Conservation (phyloP, 1,140 invertebrate species). For the Aporrectodea caliginosa region DNA sequence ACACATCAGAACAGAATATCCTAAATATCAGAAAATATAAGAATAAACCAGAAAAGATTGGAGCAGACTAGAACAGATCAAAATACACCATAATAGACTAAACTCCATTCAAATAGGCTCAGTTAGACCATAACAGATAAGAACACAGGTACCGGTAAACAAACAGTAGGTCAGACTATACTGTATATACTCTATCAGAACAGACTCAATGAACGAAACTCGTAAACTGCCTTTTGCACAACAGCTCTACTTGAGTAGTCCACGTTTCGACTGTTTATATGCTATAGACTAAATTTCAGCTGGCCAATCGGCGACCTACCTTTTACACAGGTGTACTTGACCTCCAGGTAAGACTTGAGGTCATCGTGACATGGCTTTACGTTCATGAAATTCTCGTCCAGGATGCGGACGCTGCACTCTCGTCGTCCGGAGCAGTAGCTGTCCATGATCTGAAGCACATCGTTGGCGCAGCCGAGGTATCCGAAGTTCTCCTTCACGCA, state of each 20-base stretch:
- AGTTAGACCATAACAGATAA: background rate
- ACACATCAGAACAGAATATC: too few relatives aligned
- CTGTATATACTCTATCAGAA: background rate
- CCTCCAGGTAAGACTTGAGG: constrained; percentile 28
- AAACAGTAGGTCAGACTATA: background rate
- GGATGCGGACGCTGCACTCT: constrained; percentile 11
- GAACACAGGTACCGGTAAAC: background rate
- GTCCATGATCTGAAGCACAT: constrained; percentile 22
- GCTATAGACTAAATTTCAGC: too few relatives aligned
- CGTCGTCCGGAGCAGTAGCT: constrained; percentile 23
- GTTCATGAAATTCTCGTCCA: constrained; percentile 26
- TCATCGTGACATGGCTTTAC: constrained; percentile 22
- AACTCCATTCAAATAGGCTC: too few relatives aligned
- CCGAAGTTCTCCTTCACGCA: constrained; percentile 29
- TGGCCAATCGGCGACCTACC: constrained; percentile 9
- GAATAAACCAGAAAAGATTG: too few relatives aligned
- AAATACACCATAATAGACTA: too few relatives aligned
- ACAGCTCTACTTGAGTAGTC: too few relatives aligned
- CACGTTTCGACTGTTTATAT: too few relatives aligned
- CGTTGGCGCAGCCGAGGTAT: constrained; percentile 24
- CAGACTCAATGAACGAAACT: background rate
- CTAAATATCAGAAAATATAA: too few relatives aligned
- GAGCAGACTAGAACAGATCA: too few relatives aligned
- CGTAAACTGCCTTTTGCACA: background rate
- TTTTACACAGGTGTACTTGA: constrained; percentile 21